These are phyloP conservation scores for Halcyon malimbica DNA, from an alignment of 2,113 vertebrate species.

Conservation along the genomic window DNA sequence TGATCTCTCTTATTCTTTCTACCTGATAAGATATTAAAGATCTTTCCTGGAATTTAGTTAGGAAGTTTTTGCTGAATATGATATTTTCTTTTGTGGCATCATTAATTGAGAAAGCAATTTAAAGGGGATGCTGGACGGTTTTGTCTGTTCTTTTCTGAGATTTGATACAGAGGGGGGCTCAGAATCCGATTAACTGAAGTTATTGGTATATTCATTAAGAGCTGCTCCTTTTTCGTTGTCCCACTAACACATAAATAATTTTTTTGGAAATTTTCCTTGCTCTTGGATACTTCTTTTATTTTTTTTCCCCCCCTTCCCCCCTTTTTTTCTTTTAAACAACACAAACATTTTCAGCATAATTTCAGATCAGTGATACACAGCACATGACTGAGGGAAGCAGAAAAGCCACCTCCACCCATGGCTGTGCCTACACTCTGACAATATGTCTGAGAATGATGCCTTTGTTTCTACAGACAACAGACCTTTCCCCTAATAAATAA, in stretches of 20 bases:
- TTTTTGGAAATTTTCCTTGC: not conserved
- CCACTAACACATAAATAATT: not conserved
- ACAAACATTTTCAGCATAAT: not conserved
- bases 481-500: slow-evolving; percentile 30
- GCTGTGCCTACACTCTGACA: not conserved
- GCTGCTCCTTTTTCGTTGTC: not conserved
- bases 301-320: not conserved
- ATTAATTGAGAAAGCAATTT: slow-evolving; percentile 5
- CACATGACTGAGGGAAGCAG: not conserved
- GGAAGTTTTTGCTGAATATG: not conserved
- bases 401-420: not conserved
- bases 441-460: not conserved
- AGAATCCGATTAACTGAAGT: not conserved
- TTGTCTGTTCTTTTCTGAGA: not conserved
- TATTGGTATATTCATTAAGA: not conserved
- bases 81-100: not conserved
- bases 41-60: not conserved
- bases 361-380: not conserved
- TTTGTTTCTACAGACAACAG: slow-evolving; percentile 1
- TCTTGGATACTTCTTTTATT: not conserved
- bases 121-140: not conserved
- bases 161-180: not conserved
- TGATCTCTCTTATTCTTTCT: not conserved
- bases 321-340: not conserved
- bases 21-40: not conserved